Evolutionary conservation across 1,140 invertebrate genomes (phyloP), one percentile per base, ranked within the genome.

Genomic region (Asbolus verrucosus): DNA sequence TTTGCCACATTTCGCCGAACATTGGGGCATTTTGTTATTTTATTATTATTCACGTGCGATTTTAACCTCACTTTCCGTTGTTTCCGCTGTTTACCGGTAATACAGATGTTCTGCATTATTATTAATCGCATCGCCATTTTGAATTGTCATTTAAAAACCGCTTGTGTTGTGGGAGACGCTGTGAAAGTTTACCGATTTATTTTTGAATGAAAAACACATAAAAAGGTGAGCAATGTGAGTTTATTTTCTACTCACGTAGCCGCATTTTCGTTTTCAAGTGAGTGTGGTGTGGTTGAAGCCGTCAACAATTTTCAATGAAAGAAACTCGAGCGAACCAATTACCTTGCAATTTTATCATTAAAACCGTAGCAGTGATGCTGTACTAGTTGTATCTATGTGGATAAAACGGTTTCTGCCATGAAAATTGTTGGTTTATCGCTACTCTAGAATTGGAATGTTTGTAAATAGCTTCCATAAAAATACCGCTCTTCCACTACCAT

Each of bases 1-100:
- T 77, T 86, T 88, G 0, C 90, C 90, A 84, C 91, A 93, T 16
- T 87, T 85, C 31, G 87, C 83, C 66, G 86, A 88, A 79, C 92
- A 94, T 13, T 77, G 73, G 31, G 88, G 86, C 90, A 91, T 91
- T 79, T 78, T 77, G n/a, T 46, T 65, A n/a, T n/a, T n/a, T n/a
- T n/a, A n/a, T n/a, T n/a, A n/a, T n/a, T n/a, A n/a, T n/a, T n/a
- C n/a, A n/a, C n/a, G n/a, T n/a, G 8, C 15, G 6, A 54, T 11
- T 6, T 4, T 54, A 54, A 54, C 46, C 46, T 31, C 46, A 54
- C 46, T 54, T 54, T 27, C 11, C 33, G 33, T 11, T n/a, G 5
- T 36, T 11, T 6, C 6, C 4, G 6, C 6, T 41, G 6, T 41
- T n/a, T 8, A 36, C 41, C 61, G 61, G 61, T 63, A 63, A 38